Evolutionary conservation across 2,797 vertebrate species (phyloP).

Genomic region (Darevskia nairensis): DNA sequence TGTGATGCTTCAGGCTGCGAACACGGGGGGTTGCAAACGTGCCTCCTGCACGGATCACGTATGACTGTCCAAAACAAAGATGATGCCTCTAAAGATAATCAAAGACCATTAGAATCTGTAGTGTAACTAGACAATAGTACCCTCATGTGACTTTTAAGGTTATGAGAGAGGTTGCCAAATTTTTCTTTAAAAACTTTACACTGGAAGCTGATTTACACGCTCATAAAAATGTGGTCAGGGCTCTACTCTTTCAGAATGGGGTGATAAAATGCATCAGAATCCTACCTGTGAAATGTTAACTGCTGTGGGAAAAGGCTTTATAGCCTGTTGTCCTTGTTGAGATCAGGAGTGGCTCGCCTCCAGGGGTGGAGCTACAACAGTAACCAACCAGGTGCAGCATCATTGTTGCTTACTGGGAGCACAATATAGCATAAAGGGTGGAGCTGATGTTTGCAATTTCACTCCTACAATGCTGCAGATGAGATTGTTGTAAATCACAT

Average conservation of each 20-base stretch:
- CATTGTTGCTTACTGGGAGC: no score
- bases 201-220: not conserved
- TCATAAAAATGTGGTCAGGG: not conserved
- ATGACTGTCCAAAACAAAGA: not conserved
- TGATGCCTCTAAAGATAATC: not conserved
- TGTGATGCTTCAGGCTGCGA: no score
- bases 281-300: not conserved
- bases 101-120: constrained; percentile 4
- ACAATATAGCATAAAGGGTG: no score
- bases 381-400: no score
- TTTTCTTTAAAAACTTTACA: not conserved
- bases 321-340: not conserved
- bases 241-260: not conserved
- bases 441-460: no score
- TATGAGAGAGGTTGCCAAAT: not conserved
- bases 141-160: not conserved
- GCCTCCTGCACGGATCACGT: no score
- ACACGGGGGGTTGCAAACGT: no score
- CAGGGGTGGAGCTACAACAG: no score
- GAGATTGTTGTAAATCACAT: no score
- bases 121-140: not conserved
- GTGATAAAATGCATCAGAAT: not conserved
- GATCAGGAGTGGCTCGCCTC: no score
- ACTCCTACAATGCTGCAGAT: no score
- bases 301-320: not conserved